These are phyloP conservation scores for Vesta saturnalis DNA, from an alignment of 2,888 invertebrate genomes.

Conservation along the genomic window DNA sequence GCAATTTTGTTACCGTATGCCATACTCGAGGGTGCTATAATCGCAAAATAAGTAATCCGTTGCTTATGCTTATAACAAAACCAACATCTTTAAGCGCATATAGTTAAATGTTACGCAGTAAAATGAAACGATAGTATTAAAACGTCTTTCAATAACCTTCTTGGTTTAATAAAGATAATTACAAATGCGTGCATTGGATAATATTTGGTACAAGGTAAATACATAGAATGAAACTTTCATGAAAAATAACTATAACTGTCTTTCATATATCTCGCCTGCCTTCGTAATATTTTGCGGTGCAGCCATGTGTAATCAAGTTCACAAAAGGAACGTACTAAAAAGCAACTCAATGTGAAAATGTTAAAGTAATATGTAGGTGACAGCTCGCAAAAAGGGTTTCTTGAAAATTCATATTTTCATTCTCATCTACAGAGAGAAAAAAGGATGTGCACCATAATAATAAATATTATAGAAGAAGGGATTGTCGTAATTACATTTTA, in stretches of 20 bases:
- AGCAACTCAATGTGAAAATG: conserved; percentile 1
- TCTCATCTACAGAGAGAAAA: neutral
- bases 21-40: conserved; percentile 16
- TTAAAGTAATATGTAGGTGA: conserved; percentile 1
- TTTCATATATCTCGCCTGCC: neutral
- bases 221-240: neutral
- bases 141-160: too few species aligned
- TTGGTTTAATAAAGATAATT: too few species aligned
- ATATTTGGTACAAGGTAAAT: neutral
- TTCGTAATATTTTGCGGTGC: neutral
- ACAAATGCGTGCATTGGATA: neutral
- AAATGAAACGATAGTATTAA: too few species aligned
- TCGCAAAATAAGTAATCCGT: conserved; percentile 31
- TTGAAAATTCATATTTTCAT: neutral
- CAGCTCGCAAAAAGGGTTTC: neutral
- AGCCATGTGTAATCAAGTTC: conserved; percentile 1
- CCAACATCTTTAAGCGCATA: conserved; percentile 30
- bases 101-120: conserved; percentile 17
- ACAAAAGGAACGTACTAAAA: neutral
- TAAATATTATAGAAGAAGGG: too few species aligned
- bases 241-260: neutral
- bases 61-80: conserved; percentile 25
- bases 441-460: too few species aligned
- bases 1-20: conserved; percentile 17
- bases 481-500: too few species aligned